Conservation (phyloP, 2,888 invertebrate species). For the Mycalesis mineus region DNA sequence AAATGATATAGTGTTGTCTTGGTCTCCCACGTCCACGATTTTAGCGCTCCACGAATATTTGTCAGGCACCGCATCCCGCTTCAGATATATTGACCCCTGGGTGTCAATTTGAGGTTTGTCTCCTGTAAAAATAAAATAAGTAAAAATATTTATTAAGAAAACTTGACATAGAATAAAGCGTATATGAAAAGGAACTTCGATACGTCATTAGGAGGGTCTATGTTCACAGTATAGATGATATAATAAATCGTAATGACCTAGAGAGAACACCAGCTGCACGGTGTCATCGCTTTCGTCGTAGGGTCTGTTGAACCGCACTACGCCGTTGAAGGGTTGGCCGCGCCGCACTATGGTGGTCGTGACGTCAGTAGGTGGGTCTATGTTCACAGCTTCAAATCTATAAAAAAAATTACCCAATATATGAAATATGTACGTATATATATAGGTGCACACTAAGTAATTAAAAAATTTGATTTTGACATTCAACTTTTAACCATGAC, state of each 20-base stretch:
- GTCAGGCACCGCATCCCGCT: slow-evolving; percentile 51
- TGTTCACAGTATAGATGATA: no score
- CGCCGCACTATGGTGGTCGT: slow-evolving; percentile 82
- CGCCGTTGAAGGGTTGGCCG: slow-evolving; percentile 84
- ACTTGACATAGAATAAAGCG: no score
- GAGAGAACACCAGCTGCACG: slow-evolving; percentile 82
- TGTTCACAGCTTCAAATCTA: slow-evolving; percentile 82
- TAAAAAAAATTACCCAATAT: no score
- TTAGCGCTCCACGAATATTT: slow-evolving; percentile 59
- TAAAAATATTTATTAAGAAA: no score
- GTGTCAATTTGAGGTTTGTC: slow-evolving; percentile 65
- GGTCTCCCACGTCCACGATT: slow-evolving; percentile 38
- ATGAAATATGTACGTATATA: no score
- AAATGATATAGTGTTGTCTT: slow-evolving; percentile 54
- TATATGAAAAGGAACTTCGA: no score
- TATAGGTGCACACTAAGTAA: no score
- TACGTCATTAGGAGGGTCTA: no score
- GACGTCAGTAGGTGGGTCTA: slow-evolving; percentile 64
- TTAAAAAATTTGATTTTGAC: no score
- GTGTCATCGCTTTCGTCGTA: slow-evolving; percentile 80
- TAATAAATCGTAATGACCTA: slow-evolving; percentile 73
- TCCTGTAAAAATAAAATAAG: slow-evolving; percentile 38
- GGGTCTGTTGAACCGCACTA: slow-evolving; percentile 80
- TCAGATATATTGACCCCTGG: slow-evolving; percentile 53
- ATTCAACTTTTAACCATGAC: no score